Evolutionary conservation across 1,140 invertebrate species (phyloP).

Genomic region (Stegodyphus mimosarum): DNA sequence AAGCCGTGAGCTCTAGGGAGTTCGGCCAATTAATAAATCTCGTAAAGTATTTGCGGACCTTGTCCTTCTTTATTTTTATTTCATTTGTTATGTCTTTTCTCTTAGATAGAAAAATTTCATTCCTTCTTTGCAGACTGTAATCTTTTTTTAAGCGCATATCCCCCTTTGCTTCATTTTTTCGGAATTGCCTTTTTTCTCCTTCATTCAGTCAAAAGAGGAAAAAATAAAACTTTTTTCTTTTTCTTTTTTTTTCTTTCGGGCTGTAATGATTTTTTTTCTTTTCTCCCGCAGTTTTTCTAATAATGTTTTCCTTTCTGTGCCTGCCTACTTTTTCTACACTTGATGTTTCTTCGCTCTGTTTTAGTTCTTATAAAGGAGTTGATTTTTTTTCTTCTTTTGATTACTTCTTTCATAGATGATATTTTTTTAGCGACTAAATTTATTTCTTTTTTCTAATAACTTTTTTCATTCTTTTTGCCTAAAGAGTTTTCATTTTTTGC

Average conservation of each 20-base stretch:
- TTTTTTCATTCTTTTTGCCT: slow-evolving; percentile 59
- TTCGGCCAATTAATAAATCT: slow-evolving; percentile 58
- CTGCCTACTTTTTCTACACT: slow-evolving; percentile 27
- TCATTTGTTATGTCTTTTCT: slow-evolving; percentile 17
- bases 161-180: slow-evolving; percentile 24
- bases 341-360: slow-evolving; percentile 43
- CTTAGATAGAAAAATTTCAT: slow-evolving; percentile 20
- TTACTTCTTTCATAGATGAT: slow-evolving; percentile 57
- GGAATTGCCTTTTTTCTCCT: slow-evolving; percentile 21
- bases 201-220: slow-evolving; percentile 3
- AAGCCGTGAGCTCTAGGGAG: slow-evolving; percentile 22
- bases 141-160: slow-evolving; percentile 55
- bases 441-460: slow-evolving; percentile 50
- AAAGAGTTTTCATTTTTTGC: slow-evolving; percentile 53
- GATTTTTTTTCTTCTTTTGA: slow-evolving; percentile 50
- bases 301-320: slow-evolving; percentile 45
- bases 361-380: slow-evolving; percentile 51
- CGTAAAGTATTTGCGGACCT: slow-evolving; percentile 58
- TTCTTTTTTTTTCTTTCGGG: slow-evolving; percentile 1
- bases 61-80: slow-evolving; percentile 34
- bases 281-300: slow-evolving; percentile 30
- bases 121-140: slow-evolving; percentile 33
- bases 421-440: slow-evolving; percentile 45
- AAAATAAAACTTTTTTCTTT: neutral
- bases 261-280: slow-evolving; percentile 37